Evolutionary conservation across 2,113 vertebrate species (phyloP), one percentile per base, ranked within the genome.

Genomic region (Gadus macrocephalus): DNA sequence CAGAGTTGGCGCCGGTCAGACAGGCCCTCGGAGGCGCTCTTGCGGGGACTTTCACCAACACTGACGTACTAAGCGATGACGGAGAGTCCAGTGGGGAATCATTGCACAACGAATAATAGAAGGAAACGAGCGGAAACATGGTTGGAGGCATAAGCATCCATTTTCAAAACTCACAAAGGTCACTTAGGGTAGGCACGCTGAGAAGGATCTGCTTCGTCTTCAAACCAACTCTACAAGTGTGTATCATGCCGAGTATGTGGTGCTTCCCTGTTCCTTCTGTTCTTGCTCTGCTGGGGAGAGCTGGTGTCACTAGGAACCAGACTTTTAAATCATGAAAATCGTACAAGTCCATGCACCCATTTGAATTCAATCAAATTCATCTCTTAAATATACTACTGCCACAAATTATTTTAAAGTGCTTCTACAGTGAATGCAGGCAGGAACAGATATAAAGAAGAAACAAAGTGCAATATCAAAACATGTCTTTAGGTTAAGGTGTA

Each of bases 1-100:
- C 96, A 0, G 96, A 98, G 90, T 91, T 98, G 69, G 93, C 93
- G 5, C 95, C 95, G 0, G 95, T 98, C 80, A 94, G 85, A 6
- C 93, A 94, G 49, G 89, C 86, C 1, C 92, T 93, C 64, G 94
- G 92, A 62, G 68, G 93, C 14, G 91, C 92, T 53, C 80, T 95
- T 67, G 93, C 91, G 64, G 92, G 93, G 38, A 95, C 95, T 15
- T 99, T 98, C 85, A 93, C 88, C 68, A 97, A 98, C 77, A 91
- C 89, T 62, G 95, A 96, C 84, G 91, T 91, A 42, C 92, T 98
- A 49, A 94, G 91, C 38, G 90, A 96, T 49, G 90, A 96, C 0
- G 87, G 89, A 0, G 91, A 89, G 42, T 93, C 92, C 0, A 98
- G 93, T 75, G 94, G 95, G 64, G 95, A 98, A 64, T 89, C 92